phyloP scores from a whole-genome alignment of 2,888 invertebrate species.

The Lepidocyrtoides sp. region DNA sequence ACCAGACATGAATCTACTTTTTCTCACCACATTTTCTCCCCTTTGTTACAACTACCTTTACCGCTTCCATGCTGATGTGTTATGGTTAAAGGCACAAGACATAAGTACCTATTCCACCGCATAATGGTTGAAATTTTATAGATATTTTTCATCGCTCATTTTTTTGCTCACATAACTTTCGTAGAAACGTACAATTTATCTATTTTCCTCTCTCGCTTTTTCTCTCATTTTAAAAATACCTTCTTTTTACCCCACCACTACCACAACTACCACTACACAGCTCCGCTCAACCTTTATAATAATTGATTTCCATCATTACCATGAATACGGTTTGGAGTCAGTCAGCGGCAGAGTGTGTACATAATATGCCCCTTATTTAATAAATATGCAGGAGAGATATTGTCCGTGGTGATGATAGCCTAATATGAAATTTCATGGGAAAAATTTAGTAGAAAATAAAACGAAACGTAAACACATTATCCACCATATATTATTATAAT shows the following conservation, averaged over 20 bases:
- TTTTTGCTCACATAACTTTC: neutral
- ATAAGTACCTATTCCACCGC: neutral
- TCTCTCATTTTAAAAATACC: neutral
- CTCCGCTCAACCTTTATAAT: slow-evolving; percentile 6
- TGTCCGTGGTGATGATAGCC: too few species aligned
- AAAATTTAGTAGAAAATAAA: slow-evolving; percentile 78
- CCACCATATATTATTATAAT: slow-evolving; percentile 50
- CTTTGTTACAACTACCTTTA: too few species aligned
- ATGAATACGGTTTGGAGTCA: slow-evolving; percentile 73
- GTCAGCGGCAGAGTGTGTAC: too few species aligned
- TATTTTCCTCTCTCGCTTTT: neutral
- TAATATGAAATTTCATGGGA: slow-evolving; percentile 77
- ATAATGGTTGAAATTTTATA: slow-evolving; percentile 10
- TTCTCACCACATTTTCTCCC: slow-evolving; percentile 19
- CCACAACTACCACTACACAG: neutral
- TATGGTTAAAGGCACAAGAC: too few species aligned
- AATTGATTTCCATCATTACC: slow-evolving; percentile 57
- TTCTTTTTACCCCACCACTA: neutral
- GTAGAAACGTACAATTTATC: neutral
- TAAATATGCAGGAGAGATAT: too few species aligned
- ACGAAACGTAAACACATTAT: slow-evolving; percentile 76
- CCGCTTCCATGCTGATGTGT: too few species aligned
- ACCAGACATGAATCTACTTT: slow-evolving; percentile 36
- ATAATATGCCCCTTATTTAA: too few species aligned
- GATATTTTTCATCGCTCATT: neutral